A percentile compares a stretch with the other conserved stretches of the same genome.
Conservation (phyloP, 2,797 vertebrate genomes). For the Coreius guichenoti region DNA sequence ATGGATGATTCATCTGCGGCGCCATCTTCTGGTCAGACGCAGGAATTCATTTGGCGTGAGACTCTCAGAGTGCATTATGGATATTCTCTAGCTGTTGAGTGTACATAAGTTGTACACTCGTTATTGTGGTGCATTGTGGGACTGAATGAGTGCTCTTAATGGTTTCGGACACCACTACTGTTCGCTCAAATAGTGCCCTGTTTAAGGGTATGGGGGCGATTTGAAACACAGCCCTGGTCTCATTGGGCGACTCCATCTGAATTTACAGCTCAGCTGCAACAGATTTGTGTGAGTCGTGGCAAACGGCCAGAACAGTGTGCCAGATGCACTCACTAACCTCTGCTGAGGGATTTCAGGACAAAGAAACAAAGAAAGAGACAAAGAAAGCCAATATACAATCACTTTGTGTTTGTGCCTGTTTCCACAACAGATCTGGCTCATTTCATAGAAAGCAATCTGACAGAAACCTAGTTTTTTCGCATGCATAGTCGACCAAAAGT, state of each 20-base stretch:
- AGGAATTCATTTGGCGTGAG: too few relatives aligned
- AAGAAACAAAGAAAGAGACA: constrained; percentile 24
- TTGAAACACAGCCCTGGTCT: not conserved
- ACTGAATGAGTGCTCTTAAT: not conserved
- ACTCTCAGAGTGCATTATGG: not conserved
- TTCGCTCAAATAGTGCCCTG: not conserved
- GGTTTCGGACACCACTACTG: not conserved
- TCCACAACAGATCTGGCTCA: constrained; percentile 8
- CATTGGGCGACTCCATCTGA: not conserved
- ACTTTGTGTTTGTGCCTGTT: constrained; percentile 29
- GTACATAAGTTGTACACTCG: not conserved
- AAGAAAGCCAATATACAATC: constrained; percentile 40
- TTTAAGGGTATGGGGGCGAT: not conserved
- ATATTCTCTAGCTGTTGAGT: not conserved
- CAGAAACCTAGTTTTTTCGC: constrained; percentile 16
- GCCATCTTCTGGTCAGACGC: too few relatives aligned
- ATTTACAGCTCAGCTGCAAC: constrained; percentile 40
- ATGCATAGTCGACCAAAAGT: not conserved
- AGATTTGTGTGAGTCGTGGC: constrained; percentile 56
- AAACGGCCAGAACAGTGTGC: constrained; percentile 46
- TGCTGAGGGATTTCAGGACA: constrained; percentile 40
- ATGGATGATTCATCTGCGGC: too few relatives aligned
- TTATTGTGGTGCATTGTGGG: not conserved
- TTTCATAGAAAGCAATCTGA: not conserved
- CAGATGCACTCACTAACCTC: constrained; percentile 64